A percentile compares a stretch with the other conserved stretches of the same genome.
Evolutionary conservation across 2,888 invertebrate genomes (phyloP).

Genomic region (Camptogramma bilineatum): DNA sequence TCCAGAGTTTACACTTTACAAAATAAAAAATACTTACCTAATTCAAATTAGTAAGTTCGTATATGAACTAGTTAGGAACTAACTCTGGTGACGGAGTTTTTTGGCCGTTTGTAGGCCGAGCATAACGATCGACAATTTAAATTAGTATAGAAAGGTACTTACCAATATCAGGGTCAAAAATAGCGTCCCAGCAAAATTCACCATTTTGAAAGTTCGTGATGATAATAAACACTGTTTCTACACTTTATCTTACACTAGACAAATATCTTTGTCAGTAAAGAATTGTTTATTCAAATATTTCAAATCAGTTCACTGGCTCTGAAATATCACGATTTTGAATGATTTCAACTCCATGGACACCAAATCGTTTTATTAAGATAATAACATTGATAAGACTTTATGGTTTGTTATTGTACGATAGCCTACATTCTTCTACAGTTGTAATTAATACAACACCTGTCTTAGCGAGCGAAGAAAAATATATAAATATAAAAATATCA

Average conservation of each 20-base stretch:
- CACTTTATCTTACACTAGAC: conserved; percentile 67
- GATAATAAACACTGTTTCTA: conserved; percentile 29
- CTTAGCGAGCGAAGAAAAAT: conserved; percentile 5
- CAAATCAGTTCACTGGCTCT: conserved; percentile 14
- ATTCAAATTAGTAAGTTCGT: too few relatives aligned
- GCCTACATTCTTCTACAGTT: conserved; percentile 54
- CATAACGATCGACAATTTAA: too few relatives aligned
- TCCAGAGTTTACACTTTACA: too few relatives aligned
- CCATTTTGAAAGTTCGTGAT: conserved; percentile 60
- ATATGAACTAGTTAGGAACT: too few relatives aligned
- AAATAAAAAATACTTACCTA: too few relatives aligned
- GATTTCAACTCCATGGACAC: conserved; percentile 54
- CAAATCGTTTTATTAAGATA: conserved; percentile 39
- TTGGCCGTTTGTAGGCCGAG: too few relatives aligned
- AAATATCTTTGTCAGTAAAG: conserved; percentile 74
- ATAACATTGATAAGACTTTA: conserved; percentile 57
- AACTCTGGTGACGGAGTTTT: too few relatives aligned
- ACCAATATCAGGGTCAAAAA: conserved; percentile 59
- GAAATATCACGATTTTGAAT: conserved; percentile 48
- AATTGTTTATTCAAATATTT: conserved; percentile 52
- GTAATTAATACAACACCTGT: conserved; percentile 28
- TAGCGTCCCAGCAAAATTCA: conserved; percentile 49
- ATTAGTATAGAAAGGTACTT: conserved; percentile 51
- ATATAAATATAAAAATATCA: not conserved
- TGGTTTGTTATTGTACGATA: conserved; percentile 60